phyloP scores from a whole-genome alignment of 35 echinoderm and acorn worm genomes.

The Lytechinus variegatus region DNA sequence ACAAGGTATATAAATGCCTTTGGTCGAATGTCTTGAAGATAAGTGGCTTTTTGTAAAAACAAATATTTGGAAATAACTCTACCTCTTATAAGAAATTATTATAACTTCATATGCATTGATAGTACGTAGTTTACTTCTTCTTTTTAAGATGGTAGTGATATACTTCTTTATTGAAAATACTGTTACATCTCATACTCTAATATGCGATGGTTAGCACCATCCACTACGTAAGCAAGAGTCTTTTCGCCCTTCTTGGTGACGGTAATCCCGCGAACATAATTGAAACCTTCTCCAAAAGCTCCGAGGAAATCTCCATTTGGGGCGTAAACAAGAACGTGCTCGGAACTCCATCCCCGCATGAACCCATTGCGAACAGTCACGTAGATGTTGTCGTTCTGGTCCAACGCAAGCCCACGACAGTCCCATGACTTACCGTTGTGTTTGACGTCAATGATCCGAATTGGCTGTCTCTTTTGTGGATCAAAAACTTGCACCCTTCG shows the following conservation, averaged over 20 bases:
- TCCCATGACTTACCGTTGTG: slow-evolving; percentile 55
- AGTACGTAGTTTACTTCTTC: no score
- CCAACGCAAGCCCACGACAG: slow-evolving; percentile 61
- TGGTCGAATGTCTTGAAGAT: no score
- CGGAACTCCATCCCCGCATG: slow-evolving; percentile 29
- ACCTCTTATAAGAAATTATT: no score
- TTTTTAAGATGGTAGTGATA: neutral
- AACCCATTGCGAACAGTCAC: slow-evolving; percentile 53
- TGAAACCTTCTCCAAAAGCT: slow-evolving; percentile 60
- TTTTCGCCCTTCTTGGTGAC: slow-evolving; percentile 31
- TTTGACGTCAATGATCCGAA: slow-evolving; percentile 61
- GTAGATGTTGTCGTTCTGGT: slow-evolving; percentile 65
- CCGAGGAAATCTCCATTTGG: slow-evolving; percentile 56
- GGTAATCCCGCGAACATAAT: slow-evolving; percentile 60
- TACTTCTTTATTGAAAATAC: no score
- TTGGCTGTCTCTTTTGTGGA: neutral
- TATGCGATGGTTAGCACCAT: slow-evolving; percentile 41
- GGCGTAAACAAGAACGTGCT: slow-evolving; percentile 63
- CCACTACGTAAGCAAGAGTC: slow-evolving; percentile 51
- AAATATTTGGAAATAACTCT: no score
- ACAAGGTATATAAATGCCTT: no score
- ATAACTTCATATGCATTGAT: no score
- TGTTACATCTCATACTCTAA: slow-evolving; percentile 51
- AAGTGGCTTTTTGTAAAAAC: no score
- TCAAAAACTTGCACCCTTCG: slow-evolving; percentile 63